Base-by-base conservation (phyloP, 2,888 invertebrate genomes). In the Drosophila austrosaltans region DNA sequence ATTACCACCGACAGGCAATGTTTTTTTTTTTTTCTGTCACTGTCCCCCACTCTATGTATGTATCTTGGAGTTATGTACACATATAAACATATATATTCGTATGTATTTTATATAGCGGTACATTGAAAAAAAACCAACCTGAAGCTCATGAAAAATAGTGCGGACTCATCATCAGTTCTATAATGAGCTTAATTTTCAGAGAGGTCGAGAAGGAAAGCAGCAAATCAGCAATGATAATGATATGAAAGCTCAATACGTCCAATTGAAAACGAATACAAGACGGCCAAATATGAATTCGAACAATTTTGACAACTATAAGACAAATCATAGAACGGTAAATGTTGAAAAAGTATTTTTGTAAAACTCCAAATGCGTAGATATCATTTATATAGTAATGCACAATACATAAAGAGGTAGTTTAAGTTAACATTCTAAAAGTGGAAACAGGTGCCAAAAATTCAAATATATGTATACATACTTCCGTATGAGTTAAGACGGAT, bases 121-220 rank as follows among this genome's bases (percentile, higher is more conserved):
- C 22, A 39, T 39, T 57, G 12, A 39, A 8, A n/a, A 20, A 36
- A 60, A 62, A 16, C 16, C 48, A 53, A n/a, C n/a, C 12, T 32
- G 6, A 53, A 25, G 30, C 42, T 48, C 12, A 53, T 22, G 25
- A 30, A 22, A 30, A 64, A 64, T 44, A 53, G 8, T 59, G 59
- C 20, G 16, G 25, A 40, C 25, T 59, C 59, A 62, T 30, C 58
- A 36, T 25, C 58, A 39, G 28, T 30, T 56, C 53, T 40, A 22
- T 63, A 71, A 67, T 57, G 56, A 70, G 67, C 63, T 63, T 67
- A 63, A 63, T 59, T 66, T 59, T 12, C 62, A 58, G 44, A 60
- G 42, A 60, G 30, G 22, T 39, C 57, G 39, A 39, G 48, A 48
- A 48, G 12, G 48, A 48, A 48, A 8, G 40, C 56, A 39, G 57